A percentile compares a stretch with the other conserved stretches of the same genome.
Conservation (phyloP, 2,797 vertebrate species). For the Pygocentrus nattereri region DNA sequence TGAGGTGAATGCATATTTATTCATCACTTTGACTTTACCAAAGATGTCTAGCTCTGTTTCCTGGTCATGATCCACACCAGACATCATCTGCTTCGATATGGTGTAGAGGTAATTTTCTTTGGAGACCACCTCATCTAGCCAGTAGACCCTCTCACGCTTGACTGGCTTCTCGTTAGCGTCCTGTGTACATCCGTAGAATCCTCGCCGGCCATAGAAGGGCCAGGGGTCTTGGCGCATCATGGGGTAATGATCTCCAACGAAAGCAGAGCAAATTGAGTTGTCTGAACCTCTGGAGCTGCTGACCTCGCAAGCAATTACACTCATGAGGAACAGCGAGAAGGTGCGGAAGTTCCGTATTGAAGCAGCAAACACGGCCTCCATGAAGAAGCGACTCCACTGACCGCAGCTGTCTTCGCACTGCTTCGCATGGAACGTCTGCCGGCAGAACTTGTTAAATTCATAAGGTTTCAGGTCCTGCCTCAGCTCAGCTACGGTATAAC, state of each 20-base stretch:
- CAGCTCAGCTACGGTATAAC: slow-evolving; percentile 62
- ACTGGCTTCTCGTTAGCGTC: slow-evolving; percentile 55
- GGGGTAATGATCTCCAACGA: slow-evolving; percentile 68
- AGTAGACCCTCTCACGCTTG: slow-evolving; percentile 56
- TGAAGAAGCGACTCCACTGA: slow-evolving; percentile 72
- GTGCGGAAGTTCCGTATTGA: slow-evolving; percentile 72
- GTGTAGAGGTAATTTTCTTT: slow-evolving; percentile 69
- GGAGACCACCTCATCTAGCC: slow-evolving; percentile 70
- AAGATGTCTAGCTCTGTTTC: slow-evolving; percentile 72
- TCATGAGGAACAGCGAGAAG: slow-evolving; percentile 75
- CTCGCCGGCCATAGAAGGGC: slow-evolving; percentile 50
- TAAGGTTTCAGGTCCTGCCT: slow-evolving; percentile 66
- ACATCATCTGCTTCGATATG: slow-evolving; percentile 68
- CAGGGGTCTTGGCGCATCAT: slow-evolving; percentile 65
- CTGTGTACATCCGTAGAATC: slow-evolving; percentile 69
- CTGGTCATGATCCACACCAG: slow-evolving; percentile 51
- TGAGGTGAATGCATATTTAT: slow-evolving; percentile 73
- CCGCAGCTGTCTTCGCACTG: slow-evolving; percentile 70
- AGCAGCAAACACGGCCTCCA: slow-evolving; percentile 69
- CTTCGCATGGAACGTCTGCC: slow-evolving; percentile 71
- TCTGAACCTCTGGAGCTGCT: slow-evolving; percentile 58
- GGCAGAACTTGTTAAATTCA: slow-evolving; percentile 71
- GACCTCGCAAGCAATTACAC: slow-evolving; percentile 72
- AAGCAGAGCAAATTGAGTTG: slow-evolving; percentile 66
- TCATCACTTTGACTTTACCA: slow-evolving; percentile 74